Conservation (phyloP, 2,888 invertebrate species). For the Hypsopygia costalis region DNA sequence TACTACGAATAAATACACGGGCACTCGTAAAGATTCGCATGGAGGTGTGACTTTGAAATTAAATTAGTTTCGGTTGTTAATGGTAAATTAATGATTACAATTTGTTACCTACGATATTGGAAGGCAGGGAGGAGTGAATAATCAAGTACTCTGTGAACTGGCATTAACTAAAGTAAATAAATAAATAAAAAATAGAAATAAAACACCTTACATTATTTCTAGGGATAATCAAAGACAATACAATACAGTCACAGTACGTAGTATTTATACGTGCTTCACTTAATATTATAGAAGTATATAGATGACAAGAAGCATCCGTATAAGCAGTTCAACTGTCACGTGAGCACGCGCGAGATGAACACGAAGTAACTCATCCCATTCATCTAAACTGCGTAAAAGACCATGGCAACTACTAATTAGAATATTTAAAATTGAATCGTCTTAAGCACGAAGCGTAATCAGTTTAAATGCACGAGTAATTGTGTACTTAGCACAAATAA, state of each 20-base stretch:
- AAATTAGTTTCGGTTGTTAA: not conserved
- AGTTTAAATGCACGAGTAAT: constrained; percentile 66
- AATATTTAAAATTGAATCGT: constrained; percentile 46
- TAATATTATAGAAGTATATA: too few relatives aligned
- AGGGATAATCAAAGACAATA: too few relatives aligned
- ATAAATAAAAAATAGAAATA: too few relatives aligned
- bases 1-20: not conserved
- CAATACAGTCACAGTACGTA: too few relatives aligned
- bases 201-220: too few relatives aligned
- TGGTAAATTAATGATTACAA: too few relatives aligned
- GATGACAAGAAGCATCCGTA: not conserved
- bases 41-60: not conserved
- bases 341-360: not conserved
- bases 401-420: constrained; percentile 42
- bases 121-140: too few relatives aligned
- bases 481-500: constrained; percentile 67
- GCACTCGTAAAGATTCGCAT: not conserved
- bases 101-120: too few relatives aligned
- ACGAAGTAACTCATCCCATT: constrained; percentile 10
- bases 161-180: too few relatives aligned
- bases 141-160: too few relatives aligned
- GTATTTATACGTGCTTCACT: too few relatives aligned
- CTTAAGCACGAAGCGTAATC: constrained; percentile 45
- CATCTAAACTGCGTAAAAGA: constrained; percentile 15
- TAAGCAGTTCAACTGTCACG: not conserved